These are phyloP conservation scores for Actenoides hombroni DNA, from an alignment of 2,113 vertebrate genomes.

Conservation along the genomic window DNA sequence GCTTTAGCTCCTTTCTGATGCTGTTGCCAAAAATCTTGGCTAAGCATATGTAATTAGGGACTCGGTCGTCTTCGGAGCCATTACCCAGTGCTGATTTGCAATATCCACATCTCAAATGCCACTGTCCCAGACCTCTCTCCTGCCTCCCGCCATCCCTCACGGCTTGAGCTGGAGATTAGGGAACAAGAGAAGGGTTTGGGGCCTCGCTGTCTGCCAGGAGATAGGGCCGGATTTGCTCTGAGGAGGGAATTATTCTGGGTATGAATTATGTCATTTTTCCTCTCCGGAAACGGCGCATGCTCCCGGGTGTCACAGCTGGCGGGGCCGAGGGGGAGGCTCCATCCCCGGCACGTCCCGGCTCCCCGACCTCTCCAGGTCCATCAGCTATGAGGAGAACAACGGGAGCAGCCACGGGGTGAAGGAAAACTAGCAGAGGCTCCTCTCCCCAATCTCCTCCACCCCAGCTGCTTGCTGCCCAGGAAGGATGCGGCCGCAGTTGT, in stretches of 20 bases:
- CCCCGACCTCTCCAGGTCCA: not conserved
- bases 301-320: conserved; percentile 42
- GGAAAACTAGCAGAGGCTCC: not conserved
- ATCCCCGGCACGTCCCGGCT: not conserved
- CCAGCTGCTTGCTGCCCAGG: accelerated
- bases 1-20: conserved; percentile 50
- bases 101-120: not conserved
- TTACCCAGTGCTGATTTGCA: not conserved
- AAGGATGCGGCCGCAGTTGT: not conserved
- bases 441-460: not conserved
- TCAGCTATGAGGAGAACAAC: not conserved
- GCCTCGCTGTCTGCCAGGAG: not conserved
- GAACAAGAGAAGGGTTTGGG: conserved; percentile 7
- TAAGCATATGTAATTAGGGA: not conserved
- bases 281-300: conserved; percentile 56
- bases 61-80: not conserved
- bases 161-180: conserved; percentile 8
- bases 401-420: not conserved
- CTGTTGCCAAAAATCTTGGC: conserved; percentile 23
- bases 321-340: not conserved
- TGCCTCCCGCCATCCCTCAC: not conserved
- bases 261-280: conserved; percentile 72
- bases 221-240: not conserved
- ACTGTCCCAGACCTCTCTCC: not conserved
- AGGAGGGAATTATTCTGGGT: conserved; percentile 66